Evolutionary conservation across 2,797 vertebrate species (phyloP).

Genomic region (Acropternis orthonyx): DNA sequence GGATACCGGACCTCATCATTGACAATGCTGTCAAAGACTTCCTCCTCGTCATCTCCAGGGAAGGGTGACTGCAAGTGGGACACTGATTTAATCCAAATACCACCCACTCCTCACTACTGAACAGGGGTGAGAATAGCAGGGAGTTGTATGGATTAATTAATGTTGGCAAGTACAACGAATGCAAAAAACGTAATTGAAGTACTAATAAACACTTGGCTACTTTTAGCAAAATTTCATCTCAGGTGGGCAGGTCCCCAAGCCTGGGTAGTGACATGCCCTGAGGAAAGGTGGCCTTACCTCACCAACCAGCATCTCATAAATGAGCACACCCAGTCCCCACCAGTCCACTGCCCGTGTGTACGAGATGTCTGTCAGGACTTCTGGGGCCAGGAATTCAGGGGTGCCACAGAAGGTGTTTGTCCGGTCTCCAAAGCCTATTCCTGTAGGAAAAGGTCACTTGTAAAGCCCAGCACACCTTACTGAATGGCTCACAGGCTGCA

Average conservation of each 20-base stretch:
- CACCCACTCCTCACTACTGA: neutral
- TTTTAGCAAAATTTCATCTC: neutral
- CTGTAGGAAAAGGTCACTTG: constrained; percentile 67
- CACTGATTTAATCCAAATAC: neutral
- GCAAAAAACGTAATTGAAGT: neutral
- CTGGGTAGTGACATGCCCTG: neutral
- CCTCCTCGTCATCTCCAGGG: constrained; percentile 94
- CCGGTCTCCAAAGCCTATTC: constrained; percentile 90
- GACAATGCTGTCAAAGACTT: constrained; percentile 96
- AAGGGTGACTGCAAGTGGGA: constrained; percentile 85
- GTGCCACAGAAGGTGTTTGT: constrained; percentile 96
- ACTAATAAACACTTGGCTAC: neutral
- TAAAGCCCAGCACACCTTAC: neutral
- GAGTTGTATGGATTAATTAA: neutral
- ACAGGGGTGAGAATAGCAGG: neutral
- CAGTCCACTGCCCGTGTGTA: constrained; percentile 95
- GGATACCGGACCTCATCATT: constrained; percentile 88
- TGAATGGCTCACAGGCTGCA: neutral
- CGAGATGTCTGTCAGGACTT: constrained; percentile 90
- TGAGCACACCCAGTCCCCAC: constrained; percentile 94
- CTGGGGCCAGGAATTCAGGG: constrained; percentile 93
- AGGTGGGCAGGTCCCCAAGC: neutral
- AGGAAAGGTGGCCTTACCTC: constrained; percentile 81
- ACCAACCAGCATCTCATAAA: constrained; percentile 96
- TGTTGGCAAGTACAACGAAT: neutral